Evolutionary conservation across 2,113 vertebrate species (phyloP), one percentile per base, ranked within the genome.

Genomic region (Gobiocypris rarus): DNA sequence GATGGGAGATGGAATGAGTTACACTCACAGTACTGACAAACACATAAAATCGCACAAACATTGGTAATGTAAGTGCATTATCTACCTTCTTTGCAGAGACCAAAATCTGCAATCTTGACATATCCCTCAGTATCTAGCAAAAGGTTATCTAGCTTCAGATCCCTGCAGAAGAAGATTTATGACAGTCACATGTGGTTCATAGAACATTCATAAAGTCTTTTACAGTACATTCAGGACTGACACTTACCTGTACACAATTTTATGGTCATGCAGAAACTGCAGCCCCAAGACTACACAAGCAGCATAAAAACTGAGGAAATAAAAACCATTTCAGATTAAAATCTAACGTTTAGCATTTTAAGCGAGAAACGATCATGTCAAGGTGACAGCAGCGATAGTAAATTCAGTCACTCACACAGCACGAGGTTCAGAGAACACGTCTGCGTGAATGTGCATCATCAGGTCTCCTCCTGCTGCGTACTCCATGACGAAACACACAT

Each of bases 381-480:
- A 41, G 19, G n/a, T 58, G 38, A 43, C 22, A 54, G 14, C 6
- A 69, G 81, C 82, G 22, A 17, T 28, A 22, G 84, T n/a, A 41
- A n/a, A 69, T 5, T 41, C 3, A 69, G 65, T 41, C 65, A 97
- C 98, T 98, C 93, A 99, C 98, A 98, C 94, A 87, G 97, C 96
- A 88, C 98, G 94, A n/a, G 97, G 96, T 91, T 99, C 98, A 26
- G 97, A 97, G 93, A 99, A 99, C 83, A 99, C 98, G 45, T 99
- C 98, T 0, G 98, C 97, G 63, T 99, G 98, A 89, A 99, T 99
- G 94, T 99, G 98, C 98, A 99, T 99, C 98, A 99, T 99, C 83
- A 99, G 94, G 90, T 99, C 98, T 34, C 98, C 98, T 38, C 98
- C 98, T 4, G 98, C 97, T n/a, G 98, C 98, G 50, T 99, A 99